Base-by-base conservation (phyloP, 2,888 invertebrate species). In the Pycnomerus fuliginosus region DNA sequence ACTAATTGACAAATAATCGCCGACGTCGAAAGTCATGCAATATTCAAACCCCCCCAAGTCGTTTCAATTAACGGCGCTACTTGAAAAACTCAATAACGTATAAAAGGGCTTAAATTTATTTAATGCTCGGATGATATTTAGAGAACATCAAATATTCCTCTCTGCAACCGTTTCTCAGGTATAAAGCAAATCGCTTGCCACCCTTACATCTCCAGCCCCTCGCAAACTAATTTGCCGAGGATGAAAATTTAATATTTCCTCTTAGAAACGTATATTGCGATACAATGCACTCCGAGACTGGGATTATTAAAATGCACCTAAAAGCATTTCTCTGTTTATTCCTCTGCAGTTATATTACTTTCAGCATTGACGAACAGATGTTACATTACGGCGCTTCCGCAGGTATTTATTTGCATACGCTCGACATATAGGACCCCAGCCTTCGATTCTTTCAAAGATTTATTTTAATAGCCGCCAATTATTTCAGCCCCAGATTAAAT, bases 171-270 rank as follows among this genome's bases (percentile, higher is more conserved):
- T 24, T 39, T 31, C 16, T 16, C 38, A 38, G 38, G 38, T n/a
- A n/a, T 29, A 34, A 32, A 38, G 34, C 33, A 39, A 44, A 44
- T 28, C 28, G 38, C 38, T 33, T 44, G 29, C 38, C 44, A 33
- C n/a, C n/a, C n/a, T n/a, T n/a, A n/a, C 30, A 44, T 39, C 34
- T 34, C 24, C 16, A 22, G 13, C 52, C 45, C 48, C 52, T 44
- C 42, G 36, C 50, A 52, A 54, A 43, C 52, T 52, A 52, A 50
- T 51, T 50, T 45, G 47, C 28, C 33, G 16, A 20, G 43, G 48
- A 54, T 52, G 45, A 52, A 54, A 52, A 48, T 52, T 54, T 52
- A 54, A 52, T 52, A 52, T 48, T 47, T 54, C 48, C 48, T 54
- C 48, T 51, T 47, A 30, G 34, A 43, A 36, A 11, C 31, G 27